Evolutionary conservation across 2,113 vertebrate genomes (phyloP).

Genomic region (Psephotus haematonotus): DNA sequence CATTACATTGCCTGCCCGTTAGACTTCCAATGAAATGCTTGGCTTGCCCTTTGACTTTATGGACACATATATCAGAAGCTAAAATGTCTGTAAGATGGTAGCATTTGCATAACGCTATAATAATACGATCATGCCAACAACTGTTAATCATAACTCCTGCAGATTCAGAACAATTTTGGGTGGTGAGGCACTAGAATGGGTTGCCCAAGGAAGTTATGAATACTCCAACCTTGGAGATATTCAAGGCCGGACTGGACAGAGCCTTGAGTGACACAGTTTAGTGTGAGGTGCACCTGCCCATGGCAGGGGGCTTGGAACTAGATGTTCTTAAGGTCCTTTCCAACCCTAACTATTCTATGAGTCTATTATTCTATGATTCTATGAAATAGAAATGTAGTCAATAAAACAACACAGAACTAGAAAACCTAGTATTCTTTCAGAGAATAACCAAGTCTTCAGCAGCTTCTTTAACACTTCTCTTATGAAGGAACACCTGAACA

Average conservation of each 20-base stretch:
- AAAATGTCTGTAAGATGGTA: not conserved
- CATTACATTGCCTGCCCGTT: not conserved
- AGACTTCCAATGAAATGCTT: not conserved
- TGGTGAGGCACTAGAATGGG: no score
- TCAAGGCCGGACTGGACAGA: no score
- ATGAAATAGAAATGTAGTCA: not conserved
- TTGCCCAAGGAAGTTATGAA: no score
- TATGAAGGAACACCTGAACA: not conserved
- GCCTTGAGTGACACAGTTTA: no score
- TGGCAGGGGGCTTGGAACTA: no score
- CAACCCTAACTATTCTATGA: no score
- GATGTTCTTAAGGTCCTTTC: no score
- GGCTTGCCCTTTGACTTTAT: not conserved
- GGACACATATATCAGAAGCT: not conserved
- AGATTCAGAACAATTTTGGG: not conserved
- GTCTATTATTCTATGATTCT: no score
- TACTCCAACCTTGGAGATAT: no score
- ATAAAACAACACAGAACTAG: not conserved
- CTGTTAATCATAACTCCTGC: not conserved
- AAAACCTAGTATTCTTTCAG: not conserved
- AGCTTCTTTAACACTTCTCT: not conserved
- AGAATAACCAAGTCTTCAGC: not conserved
- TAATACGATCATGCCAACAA: not conserved
- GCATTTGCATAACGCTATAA: not conserved
- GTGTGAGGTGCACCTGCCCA: no score